Evolutionary conservation across 2,113 vertebrate genomes (phyloP).

Genomic region (Probosciger aterrimus): DNA sequence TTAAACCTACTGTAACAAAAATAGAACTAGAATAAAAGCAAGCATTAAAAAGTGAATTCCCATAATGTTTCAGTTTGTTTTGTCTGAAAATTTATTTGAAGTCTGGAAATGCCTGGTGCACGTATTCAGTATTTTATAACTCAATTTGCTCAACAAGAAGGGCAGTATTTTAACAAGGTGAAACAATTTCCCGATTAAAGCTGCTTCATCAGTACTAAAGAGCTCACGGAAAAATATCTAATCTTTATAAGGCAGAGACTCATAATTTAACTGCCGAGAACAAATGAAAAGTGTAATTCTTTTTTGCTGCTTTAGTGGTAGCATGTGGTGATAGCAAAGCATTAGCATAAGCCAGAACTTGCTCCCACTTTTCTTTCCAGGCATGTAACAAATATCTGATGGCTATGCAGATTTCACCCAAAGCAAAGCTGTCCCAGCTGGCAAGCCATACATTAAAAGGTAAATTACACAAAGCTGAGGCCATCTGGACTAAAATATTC

Average conservation of each 20-base stretch:
- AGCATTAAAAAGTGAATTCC: constrained; percentile 12
- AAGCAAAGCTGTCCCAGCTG: constrained; percentile 61
- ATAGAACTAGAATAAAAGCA: constrained; percentile 47
- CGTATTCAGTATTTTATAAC: constrained; percentile 58
- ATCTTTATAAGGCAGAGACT: constrained; percentile 38
- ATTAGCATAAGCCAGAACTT: constrained; percentile 50
- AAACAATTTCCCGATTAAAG: constrained; percentile 61
- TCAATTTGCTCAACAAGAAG: constrained; percentile 63
- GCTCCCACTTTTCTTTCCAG: constrained; percentile 60
- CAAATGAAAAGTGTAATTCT: constrained; percentile 46
- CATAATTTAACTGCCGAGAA: background rate
- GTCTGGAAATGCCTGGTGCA: constrained; percentile 65
- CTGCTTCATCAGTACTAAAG: constrained; percentile 31
- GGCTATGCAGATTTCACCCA: constrained; percentile 60
- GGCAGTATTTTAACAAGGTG: constrained; percentile 61
- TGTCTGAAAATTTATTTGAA: constrained; percentile 54
- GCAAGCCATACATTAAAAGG: constrained; percentile 60
- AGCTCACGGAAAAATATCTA: constrained; percentile 37
- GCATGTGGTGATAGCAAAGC: constrained; percentile 12
- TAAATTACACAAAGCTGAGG: constrained; percentile 50
- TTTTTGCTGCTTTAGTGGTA: constrained; percentile 31
- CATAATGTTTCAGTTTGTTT: constrained; percentile 60
- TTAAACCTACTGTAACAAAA: constrained; percentile 38
- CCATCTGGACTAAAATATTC: constrained; percentile 44
- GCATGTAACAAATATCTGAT: constrained; percentile 61